Evolutionary conservation across 2,888 invertebrate genomes (phyloP).

Genomic region (Ctena decussata): DNA sequence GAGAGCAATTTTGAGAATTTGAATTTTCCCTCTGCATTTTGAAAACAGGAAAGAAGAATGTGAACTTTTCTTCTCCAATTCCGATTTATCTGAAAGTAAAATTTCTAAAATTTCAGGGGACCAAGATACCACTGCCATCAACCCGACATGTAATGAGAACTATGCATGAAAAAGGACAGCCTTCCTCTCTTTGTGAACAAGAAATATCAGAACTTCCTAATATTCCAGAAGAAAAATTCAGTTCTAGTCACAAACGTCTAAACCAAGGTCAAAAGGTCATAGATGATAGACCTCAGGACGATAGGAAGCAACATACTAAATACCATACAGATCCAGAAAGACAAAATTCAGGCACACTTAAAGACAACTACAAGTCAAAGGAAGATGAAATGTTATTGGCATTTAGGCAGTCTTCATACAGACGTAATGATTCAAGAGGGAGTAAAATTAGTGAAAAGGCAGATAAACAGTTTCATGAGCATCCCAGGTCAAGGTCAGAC

Average conservation of each 20-base stretch:
- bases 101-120: too few relatives aligned
- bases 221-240: neutral
- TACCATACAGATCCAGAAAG: neutral
- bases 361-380: neutral
- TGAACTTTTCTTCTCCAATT: too few relatives aligned
- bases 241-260: neutral
- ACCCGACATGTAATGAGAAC: constrained; percentile 50
- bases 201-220: neutral
- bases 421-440: neutral
- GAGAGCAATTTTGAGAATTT: too few relatives aligned
- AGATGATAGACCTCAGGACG: neutral
- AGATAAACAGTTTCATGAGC: neutral
- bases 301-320: neutral
- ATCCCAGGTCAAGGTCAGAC: neutral
- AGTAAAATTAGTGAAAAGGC: neutral
- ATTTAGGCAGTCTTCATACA: neutral
- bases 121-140: constrained; percentile 62
- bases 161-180: neutral
- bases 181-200: neutral
- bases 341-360: neutral
- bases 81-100: too few relatives aligned
- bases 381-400: neutral
- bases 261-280: neutral
- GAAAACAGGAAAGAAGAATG: too few relatives aligned
- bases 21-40: too few relatives aligned